These are phyloP conservation scores for Dicyrtomina minuta DNA, from an alignment of 2,888 invertebrate genomes.

Conservation along the genomic window DNA sequence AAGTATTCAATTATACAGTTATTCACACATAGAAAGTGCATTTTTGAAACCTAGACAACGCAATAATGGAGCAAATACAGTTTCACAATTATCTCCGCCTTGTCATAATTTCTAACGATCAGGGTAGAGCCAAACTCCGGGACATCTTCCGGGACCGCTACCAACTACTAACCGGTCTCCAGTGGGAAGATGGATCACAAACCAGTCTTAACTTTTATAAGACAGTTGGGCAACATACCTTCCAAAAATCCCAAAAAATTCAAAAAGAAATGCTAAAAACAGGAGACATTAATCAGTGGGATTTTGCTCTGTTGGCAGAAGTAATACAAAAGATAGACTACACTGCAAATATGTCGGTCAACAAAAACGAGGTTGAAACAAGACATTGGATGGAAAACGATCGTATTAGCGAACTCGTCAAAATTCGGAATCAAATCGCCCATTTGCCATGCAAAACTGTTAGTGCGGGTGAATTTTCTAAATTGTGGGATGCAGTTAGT, in stretches of 20 bases:
- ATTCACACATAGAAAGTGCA: too few species aligned
- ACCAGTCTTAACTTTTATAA: not conserved
- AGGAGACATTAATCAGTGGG: too few species aligned
- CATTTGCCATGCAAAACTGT: not conserved
- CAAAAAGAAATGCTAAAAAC: not conserved
- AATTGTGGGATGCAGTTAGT: not conserved
- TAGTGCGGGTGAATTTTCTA: not conserved
- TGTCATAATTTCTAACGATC: too few species aligned
- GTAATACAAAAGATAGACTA: not conserved
- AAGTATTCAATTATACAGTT: too few species aligned
- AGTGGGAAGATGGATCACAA: constrained; percentile 5
- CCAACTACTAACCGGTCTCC: not conserved
- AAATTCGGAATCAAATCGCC: not conserved
- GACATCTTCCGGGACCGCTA: not conserved
- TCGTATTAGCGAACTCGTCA: not conserved
- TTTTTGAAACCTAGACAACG: too few species aligned
- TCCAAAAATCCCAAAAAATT: not conserved
- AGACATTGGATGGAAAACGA: not conserved
- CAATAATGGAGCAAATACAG: too few species aligned
- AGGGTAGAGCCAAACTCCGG: too few species aligned
- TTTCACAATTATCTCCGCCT: too few species aligned
- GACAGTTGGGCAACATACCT: not conserved
- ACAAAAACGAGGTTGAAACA: not conserved
- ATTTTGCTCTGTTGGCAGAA: not conserved
- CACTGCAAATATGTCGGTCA: too few species aligned